phyloP scores from a whole-genome alignment of 1,140 invertebrate genomes.

The Papilio xuthus region DNA sequence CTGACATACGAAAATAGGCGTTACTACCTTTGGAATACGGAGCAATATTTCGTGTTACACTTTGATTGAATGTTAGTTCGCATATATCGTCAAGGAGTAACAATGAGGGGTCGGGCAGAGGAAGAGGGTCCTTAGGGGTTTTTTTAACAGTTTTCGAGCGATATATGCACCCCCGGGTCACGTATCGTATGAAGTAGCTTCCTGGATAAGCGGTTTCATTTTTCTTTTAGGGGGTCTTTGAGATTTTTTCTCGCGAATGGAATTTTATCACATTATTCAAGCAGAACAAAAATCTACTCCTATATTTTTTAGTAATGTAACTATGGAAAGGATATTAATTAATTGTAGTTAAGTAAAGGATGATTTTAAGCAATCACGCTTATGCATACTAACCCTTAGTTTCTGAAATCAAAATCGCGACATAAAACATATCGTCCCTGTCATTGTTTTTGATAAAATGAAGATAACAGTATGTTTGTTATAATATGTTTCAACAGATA shows the following conservation, averaged over 20 bases:
- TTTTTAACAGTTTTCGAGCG: conserved; percentile 73
- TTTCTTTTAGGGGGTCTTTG: conserved; percentile 56
- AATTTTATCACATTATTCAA: conserved; percentile 38
- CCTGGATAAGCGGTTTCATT: conserved; percentile 74
- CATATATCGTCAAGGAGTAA: conserved; percentile 50
- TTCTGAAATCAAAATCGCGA: too few relatives aligned
- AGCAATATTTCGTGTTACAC: conserved; percentile 21
- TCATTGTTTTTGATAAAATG: too few relatives aligned
- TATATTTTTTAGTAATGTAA: neutral
- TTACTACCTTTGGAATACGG: conserved; percentile 6
- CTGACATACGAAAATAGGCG: neutral
- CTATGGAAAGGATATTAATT: too few relatives aligned
- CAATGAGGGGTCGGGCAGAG: conserved; percentile 52
- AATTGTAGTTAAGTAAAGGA: too few relatives aligned
- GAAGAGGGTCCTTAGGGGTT: conserved; percentile 63
- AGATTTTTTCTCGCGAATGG: conserved; percentile 38
- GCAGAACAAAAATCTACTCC: neutral
- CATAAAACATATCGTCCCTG: too few relatives aligned
- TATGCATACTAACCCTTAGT: too few relatives aligned
- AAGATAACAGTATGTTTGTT: too few relatives aligned
- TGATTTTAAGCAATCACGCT: too few relatives aligned
- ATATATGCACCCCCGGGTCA: conserved; percentile 78
- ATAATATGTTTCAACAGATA: too few relatives aligned
- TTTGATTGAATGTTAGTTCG: conserved; percentile 49
- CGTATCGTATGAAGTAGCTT: conserved; percentile 77